These are phyloP conservation scores for pig (Sus scrofa) DNA, from an alignment of 2,113 vertebrate genomes.

Conservation along the genomic window DNA sequence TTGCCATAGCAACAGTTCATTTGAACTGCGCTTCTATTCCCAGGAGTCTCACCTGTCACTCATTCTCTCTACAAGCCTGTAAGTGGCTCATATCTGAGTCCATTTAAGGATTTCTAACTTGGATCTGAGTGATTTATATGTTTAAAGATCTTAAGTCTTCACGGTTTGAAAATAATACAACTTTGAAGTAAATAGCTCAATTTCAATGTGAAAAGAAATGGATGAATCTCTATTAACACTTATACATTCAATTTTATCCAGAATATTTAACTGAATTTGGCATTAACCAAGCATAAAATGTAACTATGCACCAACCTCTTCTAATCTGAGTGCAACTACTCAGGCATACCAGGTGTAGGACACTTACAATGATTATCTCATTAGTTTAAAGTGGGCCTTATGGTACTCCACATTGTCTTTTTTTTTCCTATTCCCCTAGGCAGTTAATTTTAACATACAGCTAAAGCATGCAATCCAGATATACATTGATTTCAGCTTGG, in stretches of 20 bases:
- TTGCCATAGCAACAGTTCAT: background rate
- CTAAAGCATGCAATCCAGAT: slow-evolving; percentile 48
- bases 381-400: slow-evolving; percentile 67
- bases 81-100: background rate
- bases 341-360: background rate
- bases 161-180: slow-evolving; percentile 16
- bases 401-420: slow-evolving; percentile 44
- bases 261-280: slow-evolving; percentile 41
- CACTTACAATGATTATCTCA: slow-evolving; percentile 54
- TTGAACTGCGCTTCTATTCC: background rate
- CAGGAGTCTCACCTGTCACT: background rate
- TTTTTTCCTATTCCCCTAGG: background rate
- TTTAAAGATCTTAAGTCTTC: background rate
- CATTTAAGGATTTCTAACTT: background rate
- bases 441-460: slow-evolving; percentile 62
- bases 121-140: background rate
- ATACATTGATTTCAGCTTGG: slow-evolving; percentile 23
- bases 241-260: slow-evolving; percentile 50
- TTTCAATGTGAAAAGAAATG: slow-evolving; percentile 56
- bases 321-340: slow-evolving; percentile 2
- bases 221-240: slow-evolving; percentile 33
- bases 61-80: background rate
- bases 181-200: slow-evolving; percentile 44
- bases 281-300: slow-evolving; percentile 60
- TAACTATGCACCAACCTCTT: slow-evolving; percentile 43